Evolutionary conservation across 2,113 vertebrate species (phyloP), one percentile per base, ranked within the genome.

Genomic region (Neolamprologus modestus): DNA sequence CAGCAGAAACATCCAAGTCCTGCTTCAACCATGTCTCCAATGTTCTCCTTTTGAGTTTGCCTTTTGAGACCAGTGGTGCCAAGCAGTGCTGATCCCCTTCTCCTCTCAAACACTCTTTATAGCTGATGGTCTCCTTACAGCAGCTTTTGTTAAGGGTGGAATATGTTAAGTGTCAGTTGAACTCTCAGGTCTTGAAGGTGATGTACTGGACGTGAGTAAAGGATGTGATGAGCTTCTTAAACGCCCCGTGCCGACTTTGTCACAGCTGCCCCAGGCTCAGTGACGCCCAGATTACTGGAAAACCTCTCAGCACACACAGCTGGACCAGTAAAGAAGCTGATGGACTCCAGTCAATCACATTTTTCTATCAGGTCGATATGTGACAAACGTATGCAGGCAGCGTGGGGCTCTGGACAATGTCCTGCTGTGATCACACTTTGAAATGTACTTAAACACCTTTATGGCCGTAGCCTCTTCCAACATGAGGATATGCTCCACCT

Each of bases 41-140:
- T 42, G 12, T 59, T 54, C 57, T 59, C 57, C 40, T 26, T 1
- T 21, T 40, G 35, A 26, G 37, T 71, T 73, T 17, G 45, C 24
- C 68, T 19, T 50, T 45, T 81, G 37, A 28, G 19, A 17, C 3
- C 21, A 24, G 8, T 80, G 76, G 31, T 21, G 1, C 17, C 0
- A 33, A 52, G 7, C 11, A 33, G 42, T 14, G 6, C 35, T 14
- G n/a, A 16, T 26, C 8, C 37, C 0, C 19, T 71, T 42, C 12
- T 76, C 9, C 42, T 47, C 26, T 50, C 42, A 50, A 8, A 50
- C 71, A 31, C 4, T 5, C 24, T 31, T 19, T 19, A 50, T 12
- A 0, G 26, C 42, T 31, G 16, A 47, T 2, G 9, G 45, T 1
- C 71, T 47, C 9, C 21, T 19, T 0, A 19, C 14, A 76, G 3